Conservation (phyloP, 2,888 invertebrate genomes). For the Ommatoiulus sabulosus region DNA sequence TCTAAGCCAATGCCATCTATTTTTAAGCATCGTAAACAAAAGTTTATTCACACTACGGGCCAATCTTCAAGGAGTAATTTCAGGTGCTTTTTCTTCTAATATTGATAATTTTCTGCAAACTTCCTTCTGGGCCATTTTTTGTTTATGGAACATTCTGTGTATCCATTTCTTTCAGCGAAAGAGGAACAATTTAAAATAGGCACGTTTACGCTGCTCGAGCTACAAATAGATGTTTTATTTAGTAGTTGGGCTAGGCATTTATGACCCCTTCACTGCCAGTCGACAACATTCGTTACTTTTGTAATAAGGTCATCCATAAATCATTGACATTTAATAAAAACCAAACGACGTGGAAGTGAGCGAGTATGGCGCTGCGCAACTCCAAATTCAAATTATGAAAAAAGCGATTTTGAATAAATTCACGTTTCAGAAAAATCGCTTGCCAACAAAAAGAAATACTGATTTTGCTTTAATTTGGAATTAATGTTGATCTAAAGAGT, state of each 20-base stretch:
- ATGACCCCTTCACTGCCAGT: slow-evolving; percentile 34
- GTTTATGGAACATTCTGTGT: background rate
- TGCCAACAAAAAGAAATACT: background rate
- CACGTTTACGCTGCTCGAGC: background rate
- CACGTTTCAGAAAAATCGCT: background rate
- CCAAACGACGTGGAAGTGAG: background rate
- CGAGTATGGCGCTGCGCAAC: background rate
- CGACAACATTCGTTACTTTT: background rate
- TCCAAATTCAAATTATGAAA: background rate
- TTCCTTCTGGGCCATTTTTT: background rate
- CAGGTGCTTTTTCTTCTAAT: background rate
- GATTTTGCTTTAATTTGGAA: background rate
- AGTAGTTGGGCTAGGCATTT: slow-evolving; percentile 37
- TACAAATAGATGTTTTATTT: slow-evolving; percentile 43
- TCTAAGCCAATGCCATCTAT: background rate
- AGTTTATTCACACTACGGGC: background rate
- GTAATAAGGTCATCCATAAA: slow-evolving; percentile 33
- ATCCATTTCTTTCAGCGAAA: slow-evolving; percentile 2
- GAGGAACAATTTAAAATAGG: background rate
- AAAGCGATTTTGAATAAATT: slow-evolving; percentile 24
- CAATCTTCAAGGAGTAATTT: background rate
- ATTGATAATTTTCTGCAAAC: background rate
- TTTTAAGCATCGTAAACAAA: background rate
- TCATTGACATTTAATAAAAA: slow-evolving; percentile 13
- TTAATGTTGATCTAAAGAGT: slow-evolving; percentile 17